Evolutionary conservation across 2,888 invertebrate species (phyloP).

Genomic region (Andricus curvator): DNA sequence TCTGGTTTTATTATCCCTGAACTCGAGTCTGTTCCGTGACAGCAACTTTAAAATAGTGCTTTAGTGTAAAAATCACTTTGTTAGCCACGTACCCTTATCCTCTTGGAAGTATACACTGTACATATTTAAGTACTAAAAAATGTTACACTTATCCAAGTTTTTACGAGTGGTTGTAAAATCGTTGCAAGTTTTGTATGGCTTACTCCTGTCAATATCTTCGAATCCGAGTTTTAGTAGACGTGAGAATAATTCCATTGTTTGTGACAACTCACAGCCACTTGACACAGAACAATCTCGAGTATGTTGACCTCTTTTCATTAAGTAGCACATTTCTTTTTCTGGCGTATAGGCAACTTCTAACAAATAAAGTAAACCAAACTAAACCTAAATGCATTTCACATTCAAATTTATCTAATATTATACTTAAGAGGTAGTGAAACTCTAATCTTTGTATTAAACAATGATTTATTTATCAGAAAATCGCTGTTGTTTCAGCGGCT

Average conservation of each 20-base stretch:
- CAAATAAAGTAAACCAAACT: background rate
- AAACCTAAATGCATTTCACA: background rate
- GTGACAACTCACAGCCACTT: conserved; percentile 2
- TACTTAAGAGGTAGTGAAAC: no score
- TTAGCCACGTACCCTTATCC: background rate
- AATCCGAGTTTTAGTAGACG: background rate
- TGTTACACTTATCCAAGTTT: background rate
- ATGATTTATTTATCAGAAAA: no score
- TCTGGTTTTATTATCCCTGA: background rate
- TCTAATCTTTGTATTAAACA: no score
- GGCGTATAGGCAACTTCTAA: background rate
- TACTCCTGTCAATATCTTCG: background rate
- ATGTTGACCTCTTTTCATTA: background rate
- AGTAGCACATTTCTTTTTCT: background rate
- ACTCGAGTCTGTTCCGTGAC: background rate
- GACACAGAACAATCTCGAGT: conserved; percentile 5
- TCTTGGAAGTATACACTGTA: background rate
- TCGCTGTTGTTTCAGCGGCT: no score
- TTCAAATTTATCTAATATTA: background rate
- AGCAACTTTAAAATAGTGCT: background rate
- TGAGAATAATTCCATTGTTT: background rate
- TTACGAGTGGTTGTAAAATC: conserved; percentile 21
- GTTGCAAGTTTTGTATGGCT: background rate
- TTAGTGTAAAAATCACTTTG: background rate
- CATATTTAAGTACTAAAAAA: background rate